These are phyloP conservation scores for Oryzias sinensis DNA, from an alignment of 2,797 vertebrate genomes.

Conservation along the genomic window DNA sequence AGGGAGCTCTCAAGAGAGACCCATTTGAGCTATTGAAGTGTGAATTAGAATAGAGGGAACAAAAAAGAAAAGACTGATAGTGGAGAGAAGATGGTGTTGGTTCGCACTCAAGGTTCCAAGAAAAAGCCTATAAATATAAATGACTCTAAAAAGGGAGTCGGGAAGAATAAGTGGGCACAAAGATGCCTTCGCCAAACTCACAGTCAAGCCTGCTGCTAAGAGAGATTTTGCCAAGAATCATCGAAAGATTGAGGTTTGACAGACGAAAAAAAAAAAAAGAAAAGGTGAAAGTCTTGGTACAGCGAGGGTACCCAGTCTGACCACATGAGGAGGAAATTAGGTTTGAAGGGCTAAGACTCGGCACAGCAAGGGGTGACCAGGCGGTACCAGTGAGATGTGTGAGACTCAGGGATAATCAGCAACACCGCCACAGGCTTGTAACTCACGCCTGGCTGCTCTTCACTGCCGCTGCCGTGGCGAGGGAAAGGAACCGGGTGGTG, in stretches of 20 bases:
- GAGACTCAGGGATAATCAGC: conserved; percentile 58
- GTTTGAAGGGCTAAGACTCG: conserved; percentile 35
- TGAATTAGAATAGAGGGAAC: conserved; percentile 36
- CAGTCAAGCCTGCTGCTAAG: conserved; percentile 29
- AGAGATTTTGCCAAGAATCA: conserved; percentile 39
- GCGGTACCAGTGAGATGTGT: conserved; percentile 38
- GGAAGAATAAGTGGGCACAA: conserved; percentile 33
- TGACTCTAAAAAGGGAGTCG: conserved; percentile 14
- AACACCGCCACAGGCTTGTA: conserved; percentile 44
- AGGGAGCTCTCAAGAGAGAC: conserved; percentile 15
- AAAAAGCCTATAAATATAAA: conserved; percentile 32
- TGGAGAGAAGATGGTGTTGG: conserved; percentile 10
- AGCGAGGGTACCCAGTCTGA: conserved; percentile 26
- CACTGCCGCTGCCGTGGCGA: conserved; percentile 36
- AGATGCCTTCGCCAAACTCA: conserved; percentile 33
- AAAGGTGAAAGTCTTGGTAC: conserved; percentile 16
- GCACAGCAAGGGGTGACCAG: conserved; percentile 27
- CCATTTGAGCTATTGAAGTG: conserved; percentile 38
- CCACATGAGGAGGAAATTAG: conserved; percentile 20
- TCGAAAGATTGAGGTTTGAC: conserved; percentile 18
- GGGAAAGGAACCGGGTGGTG: conserved; percentile 25
- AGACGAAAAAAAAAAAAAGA: conserved; percentile 5
- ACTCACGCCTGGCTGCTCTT: conserved; percentile 52
- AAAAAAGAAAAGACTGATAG: conserved; percentile 31
- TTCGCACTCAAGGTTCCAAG: conserved; percentile 32